These are phyloP conservation scores for Paramacrobiotus metropolitanus DNA, from an alignment of 1,140 invertebrate species.

Conservation along the genomic window DNA sequence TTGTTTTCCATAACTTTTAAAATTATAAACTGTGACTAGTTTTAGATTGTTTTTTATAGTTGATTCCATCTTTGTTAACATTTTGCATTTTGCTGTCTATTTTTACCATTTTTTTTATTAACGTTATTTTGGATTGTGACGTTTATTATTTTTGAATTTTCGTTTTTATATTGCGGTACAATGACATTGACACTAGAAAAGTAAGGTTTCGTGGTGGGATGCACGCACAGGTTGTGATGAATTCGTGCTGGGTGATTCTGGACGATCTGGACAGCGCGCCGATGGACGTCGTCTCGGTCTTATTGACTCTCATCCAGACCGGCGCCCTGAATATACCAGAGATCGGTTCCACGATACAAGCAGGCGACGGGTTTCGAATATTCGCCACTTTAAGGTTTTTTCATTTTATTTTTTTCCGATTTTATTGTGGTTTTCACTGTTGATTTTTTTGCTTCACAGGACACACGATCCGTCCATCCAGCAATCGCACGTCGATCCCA, in stretches of 20 bases:
- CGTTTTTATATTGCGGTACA: constrained; percentile 1
- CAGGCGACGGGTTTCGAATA: constrained; percentile 59
- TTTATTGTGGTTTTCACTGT: not conserved
- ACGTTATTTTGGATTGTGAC: too few relatives aligned
- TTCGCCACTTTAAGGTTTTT: constrained; percentile 62
- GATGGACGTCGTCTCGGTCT: constrained; percentile 64
- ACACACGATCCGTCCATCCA: not conserved
- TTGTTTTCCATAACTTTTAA: too few relatives aligned
- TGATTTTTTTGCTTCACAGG: not conserved
- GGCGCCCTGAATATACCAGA: constrained; percentile 49
- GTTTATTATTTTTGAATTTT: too few relatives aligned
- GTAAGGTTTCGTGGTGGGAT: too few relatives aligned
- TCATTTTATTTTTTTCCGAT: not conserved
- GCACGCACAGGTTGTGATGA: constrained; percentile 41
- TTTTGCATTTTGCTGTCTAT: too few relatives aligned
- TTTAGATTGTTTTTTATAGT: too few relatives aligned
- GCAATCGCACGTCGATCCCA: not conserved
- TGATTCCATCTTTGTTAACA: too few relatives aligned
- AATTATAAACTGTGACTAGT: too few relatives aligned
- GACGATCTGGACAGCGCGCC: constrained; percentile 88
- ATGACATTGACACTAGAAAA: too few relatives aligned
- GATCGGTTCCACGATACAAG: constrained; percentile 49
- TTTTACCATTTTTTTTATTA: too few relatives aligned
- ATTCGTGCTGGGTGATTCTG: constrained; percentile 71
- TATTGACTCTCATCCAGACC: constrained; percentile 61